These are phyloP conservation scores for Stomatorhinus ivindoensis DNA, from an alignment of 2,113 vertebrate genomes.

Conservation along the genomic window DNA sequence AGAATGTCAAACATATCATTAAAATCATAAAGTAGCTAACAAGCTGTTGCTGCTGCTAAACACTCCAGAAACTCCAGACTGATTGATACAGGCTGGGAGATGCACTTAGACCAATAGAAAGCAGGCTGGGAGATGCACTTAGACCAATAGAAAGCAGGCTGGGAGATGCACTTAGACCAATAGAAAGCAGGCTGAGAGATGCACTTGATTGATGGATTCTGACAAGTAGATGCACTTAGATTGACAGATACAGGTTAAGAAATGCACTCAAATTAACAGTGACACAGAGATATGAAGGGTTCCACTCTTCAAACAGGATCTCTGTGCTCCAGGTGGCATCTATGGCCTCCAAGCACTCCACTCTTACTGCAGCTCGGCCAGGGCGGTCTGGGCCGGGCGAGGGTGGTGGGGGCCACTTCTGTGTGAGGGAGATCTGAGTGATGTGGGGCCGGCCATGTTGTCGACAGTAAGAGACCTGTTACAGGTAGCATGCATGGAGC, in stretches of 20 bases:
- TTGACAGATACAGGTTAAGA: not conserved
- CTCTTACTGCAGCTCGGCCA: not conserved
- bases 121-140: too few species aligned
- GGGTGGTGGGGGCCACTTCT: not conserved
- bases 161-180: too few species aligned
- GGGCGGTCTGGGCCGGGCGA: not conserved
- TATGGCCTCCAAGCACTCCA: not conserved
- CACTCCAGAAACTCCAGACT: not conserved
- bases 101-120: too few species aligned
- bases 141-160: too few species aligned
- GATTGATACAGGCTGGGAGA: too few species aligned
- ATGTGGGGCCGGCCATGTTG: not conserved
- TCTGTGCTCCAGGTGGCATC: not conserved
- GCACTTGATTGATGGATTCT: not conserved
- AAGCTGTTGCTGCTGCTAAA: not conserved
- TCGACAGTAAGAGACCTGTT: not conserved
- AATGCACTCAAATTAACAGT: not conserved
- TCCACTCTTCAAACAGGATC: not conserved
- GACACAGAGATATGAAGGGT: not conserved
- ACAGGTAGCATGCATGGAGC: not conserved
- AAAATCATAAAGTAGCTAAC: not conserved
- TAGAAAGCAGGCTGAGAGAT: not conserved
- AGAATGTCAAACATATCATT: not conserved
- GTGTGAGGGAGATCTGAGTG: not conserved
- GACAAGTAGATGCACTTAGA: not conserved